Evolutionary conservation across 2,888 invertebrate species (phyloP), one percentile per base, ranked within the genome.

Genomic region (Parascotia fuliginaria): DNA sequence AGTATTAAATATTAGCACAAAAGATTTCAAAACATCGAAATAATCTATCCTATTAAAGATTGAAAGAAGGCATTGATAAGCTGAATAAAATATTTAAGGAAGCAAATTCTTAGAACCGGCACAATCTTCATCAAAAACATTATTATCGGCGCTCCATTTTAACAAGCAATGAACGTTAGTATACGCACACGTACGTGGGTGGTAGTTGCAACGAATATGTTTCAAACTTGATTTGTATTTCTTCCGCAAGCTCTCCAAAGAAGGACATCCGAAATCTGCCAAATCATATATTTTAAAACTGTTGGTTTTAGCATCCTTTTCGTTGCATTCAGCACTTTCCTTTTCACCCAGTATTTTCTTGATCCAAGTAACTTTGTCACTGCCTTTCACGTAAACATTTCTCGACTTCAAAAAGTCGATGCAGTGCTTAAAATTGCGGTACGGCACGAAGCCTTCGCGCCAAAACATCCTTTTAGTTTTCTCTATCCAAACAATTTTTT

Each of bases 391-490:
- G 12, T 27, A 42, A 9, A 48, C n/a, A 1, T 13, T 11, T 3
- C 9, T 28, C 0, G 16, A 11, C 24, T 27, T 42, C 12, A 49
- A 33, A 28, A 42, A 38, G 9, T 38, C 14, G 1, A 49, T 14
- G 9, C 38, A 33, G 12, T 42, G 28, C 3, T 1, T 16, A 15
- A 9, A 49, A 0, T 39, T 42, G 4, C 3, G 5, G n/a, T 42
- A 42, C 0, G 16, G 16, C 5, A 49, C 28, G 16, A 39, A 49
- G 9, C 49, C 49, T 22, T 39, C 42, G 1, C 22, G 7, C 49
- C 49, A 49, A 14, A 3, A 16, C n/a, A 49, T 11, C 19, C 33
- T 19, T 9, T 12, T 33, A 0, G 28, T 11, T 11, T 22, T 33
- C 28, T 49, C 19, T n/a, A 49, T 6, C 42, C 42, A 48, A 2